Conservation (phyloP, 2,113 vertebrate genomes). For the Petrocephalus zakoni region DNA sequence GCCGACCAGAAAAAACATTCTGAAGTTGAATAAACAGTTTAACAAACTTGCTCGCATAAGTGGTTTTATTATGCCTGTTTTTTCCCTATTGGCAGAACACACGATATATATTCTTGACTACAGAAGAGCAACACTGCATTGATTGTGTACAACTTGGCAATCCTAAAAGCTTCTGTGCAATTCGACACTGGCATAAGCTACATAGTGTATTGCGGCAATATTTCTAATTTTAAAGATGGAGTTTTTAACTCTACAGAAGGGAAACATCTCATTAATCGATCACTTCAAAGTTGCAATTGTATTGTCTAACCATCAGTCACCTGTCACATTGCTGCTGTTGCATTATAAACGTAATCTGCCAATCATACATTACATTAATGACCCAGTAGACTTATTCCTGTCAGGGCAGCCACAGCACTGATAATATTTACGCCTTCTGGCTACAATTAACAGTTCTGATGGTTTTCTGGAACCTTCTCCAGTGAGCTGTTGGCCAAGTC, state of each 20-base stretch:
- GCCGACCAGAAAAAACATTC: background rate
- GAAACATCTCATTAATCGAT: background rate
- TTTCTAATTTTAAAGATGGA: background rate
- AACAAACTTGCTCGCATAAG: background rate
- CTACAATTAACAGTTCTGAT: conserved; percentile 14
- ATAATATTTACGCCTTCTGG: background rate
- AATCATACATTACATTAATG: background rate
- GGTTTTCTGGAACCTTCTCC: background rate
- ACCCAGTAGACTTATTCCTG: background rate
- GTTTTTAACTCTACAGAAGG: background rate
- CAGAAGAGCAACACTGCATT: background rate
- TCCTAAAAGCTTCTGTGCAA: background rate
- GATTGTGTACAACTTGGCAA: background rate
- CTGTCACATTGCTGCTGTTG: background rate
- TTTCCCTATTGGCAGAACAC: background rate
- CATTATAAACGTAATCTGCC: background rate
- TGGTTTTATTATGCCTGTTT: background rate
- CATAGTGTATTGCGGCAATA: background rate
- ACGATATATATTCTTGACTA: background rate
- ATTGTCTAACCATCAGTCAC: background rate
- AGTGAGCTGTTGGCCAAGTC: background rate
- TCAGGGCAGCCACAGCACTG: background rate
- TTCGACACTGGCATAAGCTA: background rate
- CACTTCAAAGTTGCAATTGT: background rate
- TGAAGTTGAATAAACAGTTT: background rate